Evolutionary conservation across 2,797 vertebrate species (phyloP), one percentile per base, ranked within the genome.

Genomic region (Chrosomus eos): DNA sequence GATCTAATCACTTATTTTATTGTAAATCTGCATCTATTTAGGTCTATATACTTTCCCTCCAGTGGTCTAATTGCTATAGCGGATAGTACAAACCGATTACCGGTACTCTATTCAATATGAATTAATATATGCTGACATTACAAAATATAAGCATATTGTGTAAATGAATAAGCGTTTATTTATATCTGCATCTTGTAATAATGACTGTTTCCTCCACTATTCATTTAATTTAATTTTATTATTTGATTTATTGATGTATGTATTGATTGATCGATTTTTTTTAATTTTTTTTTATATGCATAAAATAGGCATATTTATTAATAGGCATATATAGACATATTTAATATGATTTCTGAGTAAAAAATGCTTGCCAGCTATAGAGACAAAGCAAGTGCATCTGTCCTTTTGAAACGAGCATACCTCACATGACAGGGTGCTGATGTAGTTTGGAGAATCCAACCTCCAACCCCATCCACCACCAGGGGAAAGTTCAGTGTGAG

Each of bases 401-500:
- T 23, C 60, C 51, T 26, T 51, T 51, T 53, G 11, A 38, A 74
- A 62, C 21, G 33, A 21, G 36, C 43, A 38, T 71, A 45, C 70
- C 26, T 79, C 51, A 82, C 13, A 62, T 33, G 70, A 55, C 26
- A 45, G 23, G 62, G 66, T 70, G 78, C 71, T 53, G 58, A 84
- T 71, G 5, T 73, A 55, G 84, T 26, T 77, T 76, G 8, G 71
- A 76, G 13, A 75, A 45, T 81, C 19, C 28, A 48, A 78, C 58
- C n/a, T 23, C 19, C 58, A 26, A 55, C 23, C 85, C 36, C 74
- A 45, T 40, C 11, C 53, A 75, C 16, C 60, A 70, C 48, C 48
- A 43, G 53, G 58, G 73, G 28, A 43, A 68, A 36, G 82, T 86
- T 85, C 51, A 87, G 68, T 70, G 23, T 64, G 33, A 21, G 36